Evolutionary conservation across 2,113 vertebrate species (phyloP), one percentile per base, ranked within the genome.

Genomic region (Phyllostomus discolor): DNA sequence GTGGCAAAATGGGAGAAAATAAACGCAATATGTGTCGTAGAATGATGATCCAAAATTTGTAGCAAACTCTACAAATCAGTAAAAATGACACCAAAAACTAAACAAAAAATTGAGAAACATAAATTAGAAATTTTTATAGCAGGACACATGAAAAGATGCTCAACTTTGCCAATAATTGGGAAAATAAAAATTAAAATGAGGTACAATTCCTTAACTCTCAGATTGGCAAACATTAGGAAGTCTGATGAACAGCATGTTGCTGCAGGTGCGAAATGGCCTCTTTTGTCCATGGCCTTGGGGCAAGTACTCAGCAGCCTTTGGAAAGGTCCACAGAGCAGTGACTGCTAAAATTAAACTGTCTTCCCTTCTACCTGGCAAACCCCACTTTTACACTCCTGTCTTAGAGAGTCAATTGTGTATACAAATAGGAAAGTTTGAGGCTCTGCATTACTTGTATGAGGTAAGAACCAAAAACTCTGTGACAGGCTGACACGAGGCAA

Each of bases 161-260:
- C 15, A n/a, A 14, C 54, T 28, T 57, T 20, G 46, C 24, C 82
- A 52, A 33, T 19, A 43, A 41, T 9, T 10, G 17, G 38, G 10
- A 64, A 83, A 52, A 72, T 31, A 46, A 72, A 66, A 66, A 57
- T 41, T 22, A 46, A 92, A 83, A 43, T 0, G 0, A 10, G 24
- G 59, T 10, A 9, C 2, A 43, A 22, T 26, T 46, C 26, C 11
- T 33, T 20, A 66, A 50, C 15, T 62, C 17, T 15, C 4, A 10
- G 73, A 9, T 22, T 12, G 26, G 64, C 50, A 48, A n/a, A 33
- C 0, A 6, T 11, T 4, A 0, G 28, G 1, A 20, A 28, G 38
- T 75, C 67, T 50, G 88, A 1, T 1, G 1, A 48, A 10, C 24
- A 31, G 67, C 75, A 9, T n/a, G 33, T 10, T 4, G n/a, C 62